Base-by-base conservation (phyloP, 2,888 invertebrate genomes). In the Campoplex nolae region DNA sequence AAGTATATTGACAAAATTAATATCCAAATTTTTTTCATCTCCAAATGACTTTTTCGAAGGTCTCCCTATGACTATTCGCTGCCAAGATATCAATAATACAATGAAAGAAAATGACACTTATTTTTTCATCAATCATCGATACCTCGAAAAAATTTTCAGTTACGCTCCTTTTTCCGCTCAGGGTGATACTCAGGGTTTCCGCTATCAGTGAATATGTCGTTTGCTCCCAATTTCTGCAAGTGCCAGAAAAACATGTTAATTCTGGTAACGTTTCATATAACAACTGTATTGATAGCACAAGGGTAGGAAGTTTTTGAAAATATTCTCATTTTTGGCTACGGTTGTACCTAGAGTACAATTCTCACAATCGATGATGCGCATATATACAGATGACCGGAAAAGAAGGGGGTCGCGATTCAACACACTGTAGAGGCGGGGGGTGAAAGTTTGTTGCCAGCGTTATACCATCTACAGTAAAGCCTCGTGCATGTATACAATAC, bases 391-490 rank as follows among this genome's bases (percentile, higher is more conserved):
- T 62, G 48, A 35, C 48, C 54, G 54, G 71, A 32, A 56, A 51
- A 48, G 71, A 54, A 45, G 62, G 35, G 45, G 58, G 71, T 28
- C 32, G 45, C 70, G 71, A 45, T 78, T 48, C 6, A 48, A 58
- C 79, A 75, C 82, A 56, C 65, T n/a, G 71, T 67, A 54, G 65
- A 71, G 74, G 82, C 82, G 65, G 51, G 16, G 18, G 62, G 62
- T 62, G 32, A 16, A 62, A 13, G 62, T 62, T 62, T 78, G 78
- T 32, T 81, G 45, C 73, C 38, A 58, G 71, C 80, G 84, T 83
- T 84, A 86, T 74, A 81, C 80, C 42, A 65, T 81, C 73, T 68
- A 84, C 80, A 77, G 51, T 38, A 84, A 77, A 77, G 77, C 75
- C 77, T 68, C 35, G 42, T 35, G 58, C 68, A 23, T 75, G 65